Conservation (phyloP, 2,888 invertebrate species). For the Calameuta idolon region DNA sequence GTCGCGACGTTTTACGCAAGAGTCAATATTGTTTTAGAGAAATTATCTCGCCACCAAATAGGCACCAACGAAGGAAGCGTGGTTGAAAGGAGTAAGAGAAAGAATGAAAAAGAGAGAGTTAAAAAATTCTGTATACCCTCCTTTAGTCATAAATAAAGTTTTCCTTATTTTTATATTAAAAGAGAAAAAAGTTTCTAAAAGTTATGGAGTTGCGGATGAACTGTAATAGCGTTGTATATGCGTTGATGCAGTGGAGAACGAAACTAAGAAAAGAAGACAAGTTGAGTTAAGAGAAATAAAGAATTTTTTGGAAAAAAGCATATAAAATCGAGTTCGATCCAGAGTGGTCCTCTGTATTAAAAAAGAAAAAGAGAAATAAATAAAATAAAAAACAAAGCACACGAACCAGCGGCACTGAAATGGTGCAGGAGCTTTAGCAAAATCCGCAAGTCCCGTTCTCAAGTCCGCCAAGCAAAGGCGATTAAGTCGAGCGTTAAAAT, state of each 20-base stretch:
- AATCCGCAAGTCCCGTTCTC: neutral
- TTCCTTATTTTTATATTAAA: neutral
- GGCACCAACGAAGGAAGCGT: neutral
- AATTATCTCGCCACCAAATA: neutral
- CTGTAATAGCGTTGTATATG: neutral
- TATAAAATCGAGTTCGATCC: neutral
- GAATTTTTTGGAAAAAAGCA: neutral
- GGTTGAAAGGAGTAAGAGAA: neutral
- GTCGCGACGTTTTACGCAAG: neutral
- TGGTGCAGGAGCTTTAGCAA: neutral
- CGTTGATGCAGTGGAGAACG: neutral
- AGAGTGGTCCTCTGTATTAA: neutral
- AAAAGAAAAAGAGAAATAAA: neutral
- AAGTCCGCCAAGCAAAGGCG: constrained; percentile 44
- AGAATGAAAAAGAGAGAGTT: neutral
- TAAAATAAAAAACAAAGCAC: neutral
- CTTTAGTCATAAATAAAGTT: neutral
- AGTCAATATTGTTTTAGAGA: neutral
- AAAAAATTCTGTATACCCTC: neutral
- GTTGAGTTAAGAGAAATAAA: neutral
- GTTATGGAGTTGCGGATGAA: neutral
- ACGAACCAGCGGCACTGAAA: neutral
- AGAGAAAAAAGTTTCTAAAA: neutral
- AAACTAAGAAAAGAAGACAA: neutral
- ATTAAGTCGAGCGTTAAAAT: constrained; percentile 59